Evolutionary conservation across 2,113 vertebrate genomes (phyloP).

Genomic region (Capricornis sumatraensis): DNA sequence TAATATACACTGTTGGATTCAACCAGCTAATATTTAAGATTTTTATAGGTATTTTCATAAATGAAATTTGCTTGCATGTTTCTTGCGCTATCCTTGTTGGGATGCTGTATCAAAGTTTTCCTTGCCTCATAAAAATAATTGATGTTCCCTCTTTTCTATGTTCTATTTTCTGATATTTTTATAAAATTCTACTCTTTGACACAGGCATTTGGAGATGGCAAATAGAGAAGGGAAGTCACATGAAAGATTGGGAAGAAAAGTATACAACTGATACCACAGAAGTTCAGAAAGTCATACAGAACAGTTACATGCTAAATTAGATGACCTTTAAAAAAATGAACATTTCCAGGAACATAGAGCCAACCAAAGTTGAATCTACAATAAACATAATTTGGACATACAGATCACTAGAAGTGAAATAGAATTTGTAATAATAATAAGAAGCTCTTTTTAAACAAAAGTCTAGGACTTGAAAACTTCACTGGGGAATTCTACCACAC

Average conservation of each 20-base stretch:
- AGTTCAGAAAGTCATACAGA: background rate
- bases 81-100: background rate
- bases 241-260: background rate
- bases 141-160: background rate
- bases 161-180: background rate
- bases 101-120: background rate
- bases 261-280: background rate
- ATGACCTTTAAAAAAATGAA: background rate
- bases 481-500: background rate
- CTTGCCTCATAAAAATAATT: background rate
- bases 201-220: background rate
- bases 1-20: background rate
- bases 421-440: background rate
- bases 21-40: background rate
- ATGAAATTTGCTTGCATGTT: background rate
- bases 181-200: background rate
- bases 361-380: background rate
- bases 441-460: background rate
- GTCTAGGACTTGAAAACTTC: background rate
- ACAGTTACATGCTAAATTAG: background rate
- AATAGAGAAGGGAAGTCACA: background rate
- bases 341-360: background rate
- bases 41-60: background rate
- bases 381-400: background rate
- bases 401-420: background rate